phyloP scores from a whole-genome alignment of 2,888 invertebrate genomes.

The Choristoneura rosaceana region DNA sequence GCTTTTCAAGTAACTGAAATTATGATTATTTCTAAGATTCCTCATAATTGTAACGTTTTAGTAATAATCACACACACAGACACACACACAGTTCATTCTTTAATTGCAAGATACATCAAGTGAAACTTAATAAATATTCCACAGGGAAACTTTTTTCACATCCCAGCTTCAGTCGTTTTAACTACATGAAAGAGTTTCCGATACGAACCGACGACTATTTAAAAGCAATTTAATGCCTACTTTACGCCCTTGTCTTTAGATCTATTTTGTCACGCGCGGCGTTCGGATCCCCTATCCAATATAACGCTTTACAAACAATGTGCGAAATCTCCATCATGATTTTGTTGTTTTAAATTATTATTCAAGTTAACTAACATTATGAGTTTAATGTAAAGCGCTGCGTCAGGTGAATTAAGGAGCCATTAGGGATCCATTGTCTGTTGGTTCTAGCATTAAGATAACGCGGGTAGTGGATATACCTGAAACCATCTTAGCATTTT shows the following conservation, averaged over 20 bases:
- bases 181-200: constrained; percentile 15
- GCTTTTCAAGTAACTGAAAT: too few species aligned
- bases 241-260: constrained; percentile 40
- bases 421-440: constrained; percentile 34
- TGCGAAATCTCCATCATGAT: not conserved
- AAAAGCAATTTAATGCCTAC: constrained; percentile 49
- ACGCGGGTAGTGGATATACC: constrained; percentile 1
- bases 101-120: not conserved
- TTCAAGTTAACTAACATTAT: not conserved
- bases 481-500: constrained; percentile 5
- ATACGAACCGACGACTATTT: constrained; percentile 38
- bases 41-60: too few species aligned
- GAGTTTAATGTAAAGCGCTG: constrained; percentile 29
- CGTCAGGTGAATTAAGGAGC: constrained; percentile 34
- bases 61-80: too few species aligned
- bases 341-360: not conserved
- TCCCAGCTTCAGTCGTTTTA: constrained; percentile 18
- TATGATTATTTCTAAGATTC: too few species aligned
- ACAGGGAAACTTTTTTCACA: constrained; percentile 7
- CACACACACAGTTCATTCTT: not conserved
- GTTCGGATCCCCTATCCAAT: constrained; percentile 4
- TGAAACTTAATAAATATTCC: not conserved
- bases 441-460: constrained; percentile 15
- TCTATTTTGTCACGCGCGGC: constrained; percentile 49
- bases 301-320: constrained; percentile 5